phyloP scores from a whole-genome alignment of 2,888 invertebrate species.

The Phyto melanocephala region DNA sequence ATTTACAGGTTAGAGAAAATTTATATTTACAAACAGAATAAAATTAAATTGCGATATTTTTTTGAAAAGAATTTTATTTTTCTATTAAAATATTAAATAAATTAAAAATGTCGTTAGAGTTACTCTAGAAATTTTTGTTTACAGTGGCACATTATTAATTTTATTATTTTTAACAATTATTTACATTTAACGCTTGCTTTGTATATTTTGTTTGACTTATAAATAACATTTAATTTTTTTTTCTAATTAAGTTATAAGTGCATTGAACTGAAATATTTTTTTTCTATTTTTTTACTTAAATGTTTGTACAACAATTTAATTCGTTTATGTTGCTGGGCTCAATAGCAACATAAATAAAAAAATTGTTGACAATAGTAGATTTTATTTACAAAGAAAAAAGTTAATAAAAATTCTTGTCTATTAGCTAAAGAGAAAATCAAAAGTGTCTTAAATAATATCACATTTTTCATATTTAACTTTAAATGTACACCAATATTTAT shows the following conservation, averaged over 20 bases:
- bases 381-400: background rate
- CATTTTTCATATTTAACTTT: background rate
- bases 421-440: no score
- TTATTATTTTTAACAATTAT: background rate
- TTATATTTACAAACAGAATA: no score
- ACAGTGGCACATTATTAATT: background rate
- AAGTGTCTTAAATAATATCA: background rate
- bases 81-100: no score
- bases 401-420: background rate
- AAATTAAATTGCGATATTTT: no score
- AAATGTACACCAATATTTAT: no score
- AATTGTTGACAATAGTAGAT: conserved; percentile 52
- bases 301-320: conserved; percentile 69
- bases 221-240: background rate
- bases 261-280: conserved; percentile 16
- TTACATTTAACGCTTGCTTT: background rate
- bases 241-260: conserved; percentile 7
- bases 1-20: no score
- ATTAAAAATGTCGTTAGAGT: no score
- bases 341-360: conserved; percentile 71
- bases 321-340: conserved; percentile 74
- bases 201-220: background rate
- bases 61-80: no score
- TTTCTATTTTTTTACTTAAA: background rate
- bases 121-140: no score